Evolutionary conservation across 2,113 vertebrate genomes (phyloP), one percentile per base, ranked within the genome.

Genomic region (Ardeotis arabs): DNA sequence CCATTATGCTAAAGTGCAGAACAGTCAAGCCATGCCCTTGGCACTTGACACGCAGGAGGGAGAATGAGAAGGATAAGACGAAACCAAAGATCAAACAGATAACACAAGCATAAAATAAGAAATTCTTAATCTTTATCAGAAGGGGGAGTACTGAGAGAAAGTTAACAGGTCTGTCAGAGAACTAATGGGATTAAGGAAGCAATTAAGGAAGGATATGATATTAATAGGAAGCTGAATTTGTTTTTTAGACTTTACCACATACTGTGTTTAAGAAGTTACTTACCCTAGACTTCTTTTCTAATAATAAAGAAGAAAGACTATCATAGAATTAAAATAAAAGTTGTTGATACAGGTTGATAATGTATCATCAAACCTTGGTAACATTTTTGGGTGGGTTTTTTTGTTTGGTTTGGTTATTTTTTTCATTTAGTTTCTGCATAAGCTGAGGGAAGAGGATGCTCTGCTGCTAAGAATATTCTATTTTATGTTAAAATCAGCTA

Each of bases 71-170:
- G 49, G 14, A 19, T 60, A 77, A 84, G 9, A 87, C 22, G 44
- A 94, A 91, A 80, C 12, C 28, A 79, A 84, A 79, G 89, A 93
- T 93, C 67, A 93, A 90, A 86, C 15, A 83, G 23, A 41, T 15
- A 67, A 80, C 6, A 80, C 6, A 92, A 74, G 14, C 15, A 95
- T 55, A 31, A 85, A 70, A 81, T 17, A 50, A 56, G 41, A 92
- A 78, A 74, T 50, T 91, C 35, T 80, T 80, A 59, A 90, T 52
- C 37, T 87, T 6, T 87, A 59, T 83, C 70, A 93, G 55, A 94
- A 72, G 41, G 12, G 23, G 22, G 18, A 64, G 4, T 50, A n/a
- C 13, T 73, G 53, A 53, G 19, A 76, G 63, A 60, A 80, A 77
- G n/a, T 49, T 45, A 70, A 1, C 17, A 77, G 14, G 52, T 69